Base-by-base conservation (phyloP, 2,888 invertebrate species). In the Abrostola triplasia region DNA sequence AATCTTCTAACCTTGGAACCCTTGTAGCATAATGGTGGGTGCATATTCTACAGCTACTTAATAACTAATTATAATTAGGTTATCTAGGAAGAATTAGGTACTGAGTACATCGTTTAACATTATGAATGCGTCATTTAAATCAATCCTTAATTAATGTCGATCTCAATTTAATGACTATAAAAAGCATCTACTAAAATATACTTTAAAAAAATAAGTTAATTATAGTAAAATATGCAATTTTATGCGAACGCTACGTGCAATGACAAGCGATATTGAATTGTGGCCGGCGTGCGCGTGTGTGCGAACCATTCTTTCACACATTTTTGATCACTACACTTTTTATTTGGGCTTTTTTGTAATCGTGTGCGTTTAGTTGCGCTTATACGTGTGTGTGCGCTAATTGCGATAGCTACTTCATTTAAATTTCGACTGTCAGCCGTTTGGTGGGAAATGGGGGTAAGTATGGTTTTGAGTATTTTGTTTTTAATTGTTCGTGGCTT, bases 331-430 rank as follows among this genome's bases (percentile, higher is more conserved):
- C 83, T 81, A 86, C 89, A 91, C 77, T 93, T 94, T 94, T 94
- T 94, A 93, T 93, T 90, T 88, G 91, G 83, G 79, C 71, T 82
- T 74, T 78, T 78, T 81, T 78, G 73, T 76, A 79, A 74, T 65
- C 83, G 92, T 92, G 90, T 88, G 90, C 81, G 84, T 87, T 84
- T 87, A 86, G 86, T 84, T 82, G 80, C 73, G 73, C 50, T 49
- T 44, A 57, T 53, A 52, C 52, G 73, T 67, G 77, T 76, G 70
- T 86, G 88, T 78, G 87, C 86, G 87, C 94, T 94, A 94, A 94
- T 94, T 94, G 93, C 92, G 91, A 94, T 94, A 92, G 92, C 93
- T 93, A 93, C 94, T 94, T 94, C 92, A 94, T 94, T 94, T 94
- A 93, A 94, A 94, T 93, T 93, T 94, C 92, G 93, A 93, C 92